A percentile compares a stretch with the other conserved stretches of the same genome.
These are phyloP conservation scores for Coilia nasus DNA, from an alignment of 2,797 vertebrate species.

Conservation along the genomic window DNA sequence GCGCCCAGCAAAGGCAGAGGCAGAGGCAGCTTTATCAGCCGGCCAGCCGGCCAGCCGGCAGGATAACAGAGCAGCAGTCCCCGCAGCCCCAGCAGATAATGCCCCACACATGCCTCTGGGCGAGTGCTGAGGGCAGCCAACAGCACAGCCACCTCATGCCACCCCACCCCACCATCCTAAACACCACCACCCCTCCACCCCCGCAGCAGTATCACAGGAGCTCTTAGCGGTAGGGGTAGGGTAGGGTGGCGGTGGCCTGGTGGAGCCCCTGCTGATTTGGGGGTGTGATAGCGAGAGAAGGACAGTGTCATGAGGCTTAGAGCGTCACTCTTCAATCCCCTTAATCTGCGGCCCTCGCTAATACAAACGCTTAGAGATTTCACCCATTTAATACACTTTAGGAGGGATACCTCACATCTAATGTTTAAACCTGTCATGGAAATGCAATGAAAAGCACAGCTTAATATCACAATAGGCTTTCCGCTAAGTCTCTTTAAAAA, in stretches of 20 bases:
- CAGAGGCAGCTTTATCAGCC: background rate
- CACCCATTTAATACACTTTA: slow-evolving; percentile 77
- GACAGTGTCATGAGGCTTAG: slow-evolving; percentile 67
- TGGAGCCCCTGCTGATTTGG: slow-evolving; percentile 31
- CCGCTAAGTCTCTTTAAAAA: slow-evolving; percentile 61
- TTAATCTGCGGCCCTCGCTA: slow-evolving; percentile 71
- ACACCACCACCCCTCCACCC: background rate
- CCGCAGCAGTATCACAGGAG: background rate
- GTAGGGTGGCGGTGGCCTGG: background rate
- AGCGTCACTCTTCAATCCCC: slow-evolving; percentile 76
- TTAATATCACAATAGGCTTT: slow-evolving; percentile 71
- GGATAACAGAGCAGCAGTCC: background rate
- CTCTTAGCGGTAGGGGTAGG: background rate
- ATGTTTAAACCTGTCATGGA: slow-evolving; percentile 66
- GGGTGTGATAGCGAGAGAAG: slow-evolving; percentile 64
- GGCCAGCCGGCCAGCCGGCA: background rate
- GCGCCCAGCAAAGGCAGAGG: too few species aligned
- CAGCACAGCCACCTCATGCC: background rate
- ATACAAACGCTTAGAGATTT: slow-evolving; percentile 72
- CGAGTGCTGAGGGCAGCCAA: background rate
- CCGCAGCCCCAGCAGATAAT: background rate
- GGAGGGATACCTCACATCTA: slow-evolving; percentile 65
- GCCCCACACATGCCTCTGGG: slow-evolving; percentile 4
- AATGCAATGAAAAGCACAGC: slow-evolving; percentile 72
- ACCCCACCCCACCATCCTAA: background rate